Evolutionary conservation across 2,888 invertebrate species (phyloP).

Genomic region (Invenusta paracnida): DNA sequence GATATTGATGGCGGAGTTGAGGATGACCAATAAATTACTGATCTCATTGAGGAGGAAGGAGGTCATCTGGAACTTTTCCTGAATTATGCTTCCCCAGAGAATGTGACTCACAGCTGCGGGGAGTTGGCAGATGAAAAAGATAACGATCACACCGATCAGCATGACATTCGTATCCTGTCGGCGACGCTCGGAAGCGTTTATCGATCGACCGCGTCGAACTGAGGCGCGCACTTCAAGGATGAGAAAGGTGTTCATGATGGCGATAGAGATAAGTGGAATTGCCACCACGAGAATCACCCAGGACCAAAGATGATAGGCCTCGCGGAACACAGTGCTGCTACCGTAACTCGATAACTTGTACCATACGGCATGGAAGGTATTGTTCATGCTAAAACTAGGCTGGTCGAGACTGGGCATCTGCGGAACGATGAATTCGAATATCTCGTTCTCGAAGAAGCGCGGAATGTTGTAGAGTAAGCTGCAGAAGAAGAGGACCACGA

Average conservation of each 20-base stretch:
- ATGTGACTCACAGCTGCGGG: constrained; percentile 59
- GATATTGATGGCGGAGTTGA: constrained; percentile 60
- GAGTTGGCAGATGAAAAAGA: constrained; percentile 59
- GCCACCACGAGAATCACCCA: constrained; percentile 58
- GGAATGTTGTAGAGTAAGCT: constrained; percentile 57
- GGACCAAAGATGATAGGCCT: constrained; percentile 56
- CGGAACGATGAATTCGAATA: constrained; percentile 34
- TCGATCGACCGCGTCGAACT: constrained; percentile 52
- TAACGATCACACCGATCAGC: constrained; percentile 59
- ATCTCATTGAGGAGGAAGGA: constrained; percentile 56
- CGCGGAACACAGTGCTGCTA: constrained; percentile 49
- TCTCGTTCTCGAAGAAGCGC: constrained; percentile 56
- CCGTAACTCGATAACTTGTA: constrained; percentile 36
- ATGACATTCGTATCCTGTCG: constrained; percentile 60
- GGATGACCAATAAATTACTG: constrained; percentile 56
- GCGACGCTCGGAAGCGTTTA: constrained; percentile 55
- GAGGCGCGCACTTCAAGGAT: constrained; percentile 57
- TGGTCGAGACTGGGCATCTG: not conserved
- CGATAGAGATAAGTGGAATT: constrained; percentile 57
- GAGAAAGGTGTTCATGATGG: constrained; percentile 57
- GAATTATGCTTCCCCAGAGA: constrained; percentile 51
- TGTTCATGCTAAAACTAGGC: not conserved
- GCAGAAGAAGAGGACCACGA: constrained; percentile 50
- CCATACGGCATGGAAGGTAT: not conserved
- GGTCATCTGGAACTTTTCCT: constrained; percentile 34